Evolutionary conservation across 1,140 invertebrate species (phyloP).

Genomic region (Telenomus remus): DNA sequence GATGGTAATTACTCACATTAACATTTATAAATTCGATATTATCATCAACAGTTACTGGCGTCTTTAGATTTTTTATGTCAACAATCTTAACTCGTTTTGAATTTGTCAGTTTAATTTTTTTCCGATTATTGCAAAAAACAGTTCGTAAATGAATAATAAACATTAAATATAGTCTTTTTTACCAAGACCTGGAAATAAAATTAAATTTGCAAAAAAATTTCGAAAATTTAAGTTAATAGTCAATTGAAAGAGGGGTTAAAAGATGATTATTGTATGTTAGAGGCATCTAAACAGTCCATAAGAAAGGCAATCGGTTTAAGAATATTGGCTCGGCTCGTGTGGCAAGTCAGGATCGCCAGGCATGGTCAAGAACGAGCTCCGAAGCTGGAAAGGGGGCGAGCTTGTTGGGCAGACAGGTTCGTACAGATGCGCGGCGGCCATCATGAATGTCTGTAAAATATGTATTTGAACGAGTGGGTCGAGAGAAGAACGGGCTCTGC

Average conservation of each 20-base stretch:
- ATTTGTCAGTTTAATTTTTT: no score
- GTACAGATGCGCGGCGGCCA: conserved; percentile 75
- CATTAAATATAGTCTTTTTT: no score
- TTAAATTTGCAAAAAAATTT: no score
- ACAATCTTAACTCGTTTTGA: conserved; percentile 41
- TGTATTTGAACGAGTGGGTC: conserved; percentile 70
- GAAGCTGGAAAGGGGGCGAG: conserved; percentile 61
- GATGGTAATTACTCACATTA: no score
- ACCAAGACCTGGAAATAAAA: no score
- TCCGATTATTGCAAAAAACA: no score
- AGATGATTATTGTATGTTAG: conserved; percentile 23
- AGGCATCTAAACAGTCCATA: conserved; percentile 56
- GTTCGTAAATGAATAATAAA: no score
- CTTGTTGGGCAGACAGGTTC: conserved; percentile 71
- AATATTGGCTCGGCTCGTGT: conserved; percentile 54
- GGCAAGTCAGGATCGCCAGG: conserved; percentile 39
- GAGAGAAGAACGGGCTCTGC: conserved; percentile 49
- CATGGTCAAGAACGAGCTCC: conserved; percentile 48
- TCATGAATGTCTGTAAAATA: conserved; percentile 77
- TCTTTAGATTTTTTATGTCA: conserved; percentile 36
- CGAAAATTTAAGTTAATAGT: no score
- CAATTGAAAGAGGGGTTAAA: conserved; percentile 26
- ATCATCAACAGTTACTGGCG: no score
- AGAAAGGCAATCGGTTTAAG: conserved; percentile 44
- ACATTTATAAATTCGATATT: no score